Percentiles rank a stretch among this genome's conserved stretches.
These are phyloP conservation scores for Eulemur albifrons DNA, from an alignment of 2,797 vertebrate genomes.

Conservation along the genomic window DNA sequence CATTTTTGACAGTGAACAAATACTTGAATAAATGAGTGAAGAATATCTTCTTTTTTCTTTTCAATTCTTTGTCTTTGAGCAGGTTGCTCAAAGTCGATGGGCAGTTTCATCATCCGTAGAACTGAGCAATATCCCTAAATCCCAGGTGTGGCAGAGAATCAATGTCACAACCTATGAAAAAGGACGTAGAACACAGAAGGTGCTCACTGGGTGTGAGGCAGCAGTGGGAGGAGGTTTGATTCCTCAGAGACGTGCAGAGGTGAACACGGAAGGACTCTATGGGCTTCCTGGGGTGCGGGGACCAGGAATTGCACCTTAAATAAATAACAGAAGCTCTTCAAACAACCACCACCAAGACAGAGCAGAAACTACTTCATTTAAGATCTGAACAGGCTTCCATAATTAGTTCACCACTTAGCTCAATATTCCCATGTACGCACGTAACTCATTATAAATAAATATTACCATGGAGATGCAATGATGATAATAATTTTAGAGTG, in stretches of 20 bases:
- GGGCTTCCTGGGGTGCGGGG: neutral
- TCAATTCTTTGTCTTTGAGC: neutral
- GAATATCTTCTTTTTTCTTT: fast-evolving
- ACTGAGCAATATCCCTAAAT: fast-evolving
- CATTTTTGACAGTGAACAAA: neutral
- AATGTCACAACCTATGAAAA: fast-evolving
- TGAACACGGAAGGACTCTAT: fast-evolving
- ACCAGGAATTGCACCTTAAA: fast-evolving
- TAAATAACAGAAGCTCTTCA: neutral
- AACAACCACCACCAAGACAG: neutral
- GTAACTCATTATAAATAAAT: slow-evolving; percentile 65
- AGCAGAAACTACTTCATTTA: neutral
- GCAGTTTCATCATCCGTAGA: too few relatives aligned
- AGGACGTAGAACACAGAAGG: fast-evolving
- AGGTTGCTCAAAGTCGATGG: neutral
- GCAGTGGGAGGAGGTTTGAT: fast-evolving
- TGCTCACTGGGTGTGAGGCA: fast-evolving
- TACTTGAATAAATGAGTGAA: fast-evolving
- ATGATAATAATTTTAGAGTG: slow-evolving; percentile 52
- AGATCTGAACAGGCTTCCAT: neutral
- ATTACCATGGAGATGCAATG: slow-evolving; percentile 56
- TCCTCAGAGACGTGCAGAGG: fast-evolving
- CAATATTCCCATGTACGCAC: slow-evolving; percentile 17
- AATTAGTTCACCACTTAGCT: slow-evolving; percentile 45
- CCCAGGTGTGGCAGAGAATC: fast-evolving